Conservation (phyloP, 1,140 invertebrate species). For the Drosophila nannoptera region DNA sequence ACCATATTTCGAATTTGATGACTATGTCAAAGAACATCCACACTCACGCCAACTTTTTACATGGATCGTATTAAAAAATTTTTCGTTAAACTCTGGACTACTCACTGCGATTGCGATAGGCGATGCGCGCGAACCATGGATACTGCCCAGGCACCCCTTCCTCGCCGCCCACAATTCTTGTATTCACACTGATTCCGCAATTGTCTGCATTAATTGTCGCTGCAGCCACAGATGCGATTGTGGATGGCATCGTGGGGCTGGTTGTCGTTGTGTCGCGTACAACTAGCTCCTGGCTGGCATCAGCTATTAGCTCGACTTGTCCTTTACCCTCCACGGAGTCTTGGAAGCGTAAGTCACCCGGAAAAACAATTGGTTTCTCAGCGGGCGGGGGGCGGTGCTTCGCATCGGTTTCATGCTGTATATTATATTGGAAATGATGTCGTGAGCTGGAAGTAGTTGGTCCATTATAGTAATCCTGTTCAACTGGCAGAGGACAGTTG, state of each 20-base stretch:
- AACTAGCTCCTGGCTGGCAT: conserved; percentile 14
- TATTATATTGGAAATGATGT: conserved; percentile 48
- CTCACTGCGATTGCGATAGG: conserved; percentile 80
- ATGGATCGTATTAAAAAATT: conserved; percentile 23
- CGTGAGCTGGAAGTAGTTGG: conserved; percentile 19
- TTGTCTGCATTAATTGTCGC: conserved; percentile 50
- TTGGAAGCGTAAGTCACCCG: conserved; percentile 59
- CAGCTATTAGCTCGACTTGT: conserved; percentile 2
- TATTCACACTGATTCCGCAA: conserved; percentile 81
- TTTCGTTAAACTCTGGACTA: conserved; percentile 25
- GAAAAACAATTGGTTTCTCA: conserved; percentile 63
- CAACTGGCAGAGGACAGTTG: conserved; percentile 54
- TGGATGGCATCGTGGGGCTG: neutral
- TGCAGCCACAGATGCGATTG: neutral
- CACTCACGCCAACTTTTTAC: neutral
- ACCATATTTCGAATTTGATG: no score
- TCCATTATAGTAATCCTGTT: conserved; percentile 42
- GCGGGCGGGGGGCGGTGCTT: conserved; percentile 24
- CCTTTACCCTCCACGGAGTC: neutral
- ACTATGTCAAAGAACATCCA: neutral
- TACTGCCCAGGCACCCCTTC: conserved; percentile 83
- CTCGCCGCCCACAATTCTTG: conserved; percentile 84
- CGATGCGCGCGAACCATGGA: conserved; percentile 85
- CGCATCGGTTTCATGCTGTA: conserved; percentile 34
- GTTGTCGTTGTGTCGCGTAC: neutral